Evolutionary conservation across 2,888 invertebrate genomes (phyloP).

Genomic region (Eulithis prunata): DNA sequence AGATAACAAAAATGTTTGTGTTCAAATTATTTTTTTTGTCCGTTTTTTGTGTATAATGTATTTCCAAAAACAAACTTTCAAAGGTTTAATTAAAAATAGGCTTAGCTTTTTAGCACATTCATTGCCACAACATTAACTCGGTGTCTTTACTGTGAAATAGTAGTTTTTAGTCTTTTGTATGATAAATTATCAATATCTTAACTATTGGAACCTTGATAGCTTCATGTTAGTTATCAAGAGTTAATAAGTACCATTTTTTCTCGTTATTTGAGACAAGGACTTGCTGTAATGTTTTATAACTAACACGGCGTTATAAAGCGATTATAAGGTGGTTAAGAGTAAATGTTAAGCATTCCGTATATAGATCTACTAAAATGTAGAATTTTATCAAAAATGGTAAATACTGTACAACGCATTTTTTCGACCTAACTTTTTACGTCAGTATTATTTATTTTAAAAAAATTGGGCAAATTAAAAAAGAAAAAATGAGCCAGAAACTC

Average conservation of each 20-base stretch:
- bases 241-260: too few species aligned
- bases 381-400: slow-evolving; percentile 44
- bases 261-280: background rate
- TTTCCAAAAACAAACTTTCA: background rate
- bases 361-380: slow-evolving; percentile 46
- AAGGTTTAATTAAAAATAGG: background rate
- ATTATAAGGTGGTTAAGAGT: slow-evolving; percentile 19
- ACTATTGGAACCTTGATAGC: background rate
- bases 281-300: background rate
- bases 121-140: background rate
- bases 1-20: too few species aligned
- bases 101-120: slow-evolving; percentile 10
- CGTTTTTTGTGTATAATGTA: too few species aligned
- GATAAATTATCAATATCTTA: slow-evolving; percentile 32
- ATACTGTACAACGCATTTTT: slow-evolving; percentile 64
- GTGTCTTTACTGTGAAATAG: slow-evolving; percentile 34
- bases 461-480: slow-evolving; percentile 23
- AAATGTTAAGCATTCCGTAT: slow-evolving; percentile 58
- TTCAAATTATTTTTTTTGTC: background rate
- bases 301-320: background rate
- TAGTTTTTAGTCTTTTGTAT: slow-evolving; percentile 35
- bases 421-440: slow-evolving; percentile 63
- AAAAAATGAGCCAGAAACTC: background rate
- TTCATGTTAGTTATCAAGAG: background rate
- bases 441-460: slow-evolving; percentile 64